Evolutionary conservation across 2,113 vertebrate genomes (phyloP).

Genomic region (Puntigrus tetrazona): DNA sequence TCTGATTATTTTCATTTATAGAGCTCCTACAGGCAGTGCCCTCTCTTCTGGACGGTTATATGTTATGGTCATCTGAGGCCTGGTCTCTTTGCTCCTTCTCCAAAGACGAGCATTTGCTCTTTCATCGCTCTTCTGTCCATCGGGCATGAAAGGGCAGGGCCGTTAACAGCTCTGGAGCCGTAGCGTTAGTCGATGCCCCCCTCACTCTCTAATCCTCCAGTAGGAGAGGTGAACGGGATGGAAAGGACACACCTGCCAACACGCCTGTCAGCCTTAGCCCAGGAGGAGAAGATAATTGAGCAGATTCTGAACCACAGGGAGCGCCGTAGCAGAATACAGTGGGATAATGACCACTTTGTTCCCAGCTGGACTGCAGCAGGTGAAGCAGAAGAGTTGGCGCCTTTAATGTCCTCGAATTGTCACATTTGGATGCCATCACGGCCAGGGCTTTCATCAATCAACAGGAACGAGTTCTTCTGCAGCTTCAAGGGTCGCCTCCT

Average conservation of each 20-base stretch:
- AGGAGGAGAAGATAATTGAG: conserved; percentile 73
- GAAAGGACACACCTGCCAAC: conserved; percentile 77
- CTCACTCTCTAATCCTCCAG: conserved; percentile 68
- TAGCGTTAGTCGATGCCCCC: conserved; percentile 64
- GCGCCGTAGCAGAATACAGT: conserved; percentile 59
- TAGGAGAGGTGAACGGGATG: conserved; percentile 63
- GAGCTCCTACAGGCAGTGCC: not conserved
- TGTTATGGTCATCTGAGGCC: conserved; percentile 3
- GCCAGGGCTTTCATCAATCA: conserved; percentile 62
- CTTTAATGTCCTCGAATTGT: conserved; percentile 66
- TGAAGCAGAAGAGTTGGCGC: conserved; percentile 61
- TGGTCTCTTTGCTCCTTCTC: conserved; percentile 11
- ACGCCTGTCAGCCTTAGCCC: conserved; percentile 67
- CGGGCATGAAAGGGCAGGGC: conserved; percentile 34
- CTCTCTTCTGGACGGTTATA: not conserved
- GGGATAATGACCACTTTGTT: conserved; percentile 73
- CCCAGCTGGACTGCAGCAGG: conserved; percentile 64
- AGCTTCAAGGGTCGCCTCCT: conserved; percentile 31
- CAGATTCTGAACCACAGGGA: conserved; percentile 57
- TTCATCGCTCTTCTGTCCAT: conserved; percentile 24
- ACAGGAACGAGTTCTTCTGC: conserved; percentile 51
- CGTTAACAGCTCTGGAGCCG: conserved; percentile 45
- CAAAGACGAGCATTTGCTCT: conserved; percentile 38
- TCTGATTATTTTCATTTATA: not conserved
- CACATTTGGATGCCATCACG: conserved; percentile 65